Conservation (phyloP, 2,797 vertebrate genomes). For the Potorous gilbertii region DNA sequence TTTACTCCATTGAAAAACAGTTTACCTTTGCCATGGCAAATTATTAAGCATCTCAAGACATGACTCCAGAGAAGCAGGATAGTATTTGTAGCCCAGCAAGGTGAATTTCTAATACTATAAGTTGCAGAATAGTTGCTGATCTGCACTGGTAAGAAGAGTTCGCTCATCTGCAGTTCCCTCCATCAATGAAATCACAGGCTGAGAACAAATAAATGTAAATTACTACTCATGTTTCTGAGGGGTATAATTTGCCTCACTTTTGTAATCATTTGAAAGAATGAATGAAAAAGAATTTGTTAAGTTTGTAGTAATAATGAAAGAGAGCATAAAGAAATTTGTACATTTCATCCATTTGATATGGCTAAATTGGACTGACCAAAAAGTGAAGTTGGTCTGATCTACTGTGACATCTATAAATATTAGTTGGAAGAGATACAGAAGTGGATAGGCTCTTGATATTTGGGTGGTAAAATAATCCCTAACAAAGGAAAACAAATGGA, state of each 20-base stretch:
- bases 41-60: conserved; percentile 2
- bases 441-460: neutral
- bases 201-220: neutral
- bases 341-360: neutral
- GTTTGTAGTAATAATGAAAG: neutral
- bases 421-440: neutral
- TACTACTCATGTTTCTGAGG: neutral
- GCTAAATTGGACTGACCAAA: neutral
- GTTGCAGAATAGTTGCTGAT: neutral
- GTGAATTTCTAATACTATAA: neutral
- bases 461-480: neutral
- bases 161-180: neutral
- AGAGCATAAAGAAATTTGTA: neutral
- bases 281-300: neutral
- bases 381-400: neutral
- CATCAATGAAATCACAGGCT: neutral
- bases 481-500: neutral
- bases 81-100: no score
- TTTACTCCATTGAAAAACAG: neutral
- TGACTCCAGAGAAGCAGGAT: neutral
- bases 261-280: neutral
- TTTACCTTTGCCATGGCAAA: conserved; percentile 16
- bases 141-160: neutral
- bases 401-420: neutral
- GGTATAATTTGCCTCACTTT: neutral